Evolutionary conservation across 1,140 invertebrate species (phyloP).

Genomic region (Apolygus lucorum): DNA sequence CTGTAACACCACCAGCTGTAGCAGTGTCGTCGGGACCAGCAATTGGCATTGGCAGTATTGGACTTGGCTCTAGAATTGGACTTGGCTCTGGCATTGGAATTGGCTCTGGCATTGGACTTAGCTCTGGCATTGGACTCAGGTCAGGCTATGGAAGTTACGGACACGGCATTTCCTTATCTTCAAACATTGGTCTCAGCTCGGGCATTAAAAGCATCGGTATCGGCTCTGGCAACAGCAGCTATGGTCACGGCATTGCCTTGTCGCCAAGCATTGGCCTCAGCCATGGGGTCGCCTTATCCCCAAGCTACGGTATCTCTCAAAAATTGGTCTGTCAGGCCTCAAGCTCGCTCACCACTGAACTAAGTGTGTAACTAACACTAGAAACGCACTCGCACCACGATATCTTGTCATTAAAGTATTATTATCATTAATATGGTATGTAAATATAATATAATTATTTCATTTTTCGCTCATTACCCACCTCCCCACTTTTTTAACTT

Average conservation of each 20-base stretch:
- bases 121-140: too few relatives aligned
- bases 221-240: neutral
- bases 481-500: too few relatives aligned
- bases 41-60: neutral
- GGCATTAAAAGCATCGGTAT: neutral
- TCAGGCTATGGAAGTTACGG: neutral
- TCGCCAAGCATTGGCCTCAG: neutral
- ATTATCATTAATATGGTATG: neutral
- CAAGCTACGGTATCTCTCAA: neutral
- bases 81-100: neutral
- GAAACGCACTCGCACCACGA: neutral
- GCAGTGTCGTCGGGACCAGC: neutral
- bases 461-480: too few relatives aligned
- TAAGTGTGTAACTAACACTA: neutral
- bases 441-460: too few relatives aligned
- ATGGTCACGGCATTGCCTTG: slow-evolving; percentile 14
- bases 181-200: neutral
- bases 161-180: neutral
- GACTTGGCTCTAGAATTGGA: too few relatives aligned
- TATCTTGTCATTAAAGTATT: neutral
- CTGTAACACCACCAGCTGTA: neutral
- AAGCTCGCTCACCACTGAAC: neutral
- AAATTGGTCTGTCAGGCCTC: neutral
- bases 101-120: neutral
- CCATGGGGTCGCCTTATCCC: neutral